Base-by-base conservation (phyloP, 1,140 invertebrate species). In the Atta cephalotes region DNA sequence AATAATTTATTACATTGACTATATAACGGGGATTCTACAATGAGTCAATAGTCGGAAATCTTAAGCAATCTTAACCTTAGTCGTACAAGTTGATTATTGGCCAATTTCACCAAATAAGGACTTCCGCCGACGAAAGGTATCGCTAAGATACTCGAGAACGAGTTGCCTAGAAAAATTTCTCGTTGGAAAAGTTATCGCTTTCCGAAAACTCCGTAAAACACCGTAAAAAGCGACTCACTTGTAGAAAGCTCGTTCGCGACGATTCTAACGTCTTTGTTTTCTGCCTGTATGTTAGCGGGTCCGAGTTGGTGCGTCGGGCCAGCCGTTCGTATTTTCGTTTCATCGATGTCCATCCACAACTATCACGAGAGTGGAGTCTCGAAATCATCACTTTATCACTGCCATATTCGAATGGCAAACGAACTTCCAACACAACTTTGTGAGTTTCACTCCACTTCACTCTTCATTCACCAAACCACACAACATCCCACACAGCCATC, bases 291-390 rank as follows among this genome's bases (percentile, higher is more conserved):
- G n/a, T 49, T 28, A 74, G 45, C 80, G 35, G 39, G 63, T 62
- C 31, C 65, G 51, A 21, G n/a, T 56, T 31, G n/a, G 39, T 76
- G 4, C 49, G 25, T 25, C 56, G 18, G 56, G 39, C n/a, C 28
- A 76, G 51, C n/a, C 80, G 18, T 49, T 84, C 80, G 74, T 84
- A 84, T 76, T 84, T 70, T 63, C 80, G 18, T 62, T 62, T 76
- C 56, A 76, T 84, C 56, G 39, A n/a, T 53, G 71, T 14, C 18
- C 18, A 68, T 14, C 18, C 18, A 68, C 68, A 2, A 84, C 16
- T 35, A 51, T 18, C 70, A 53, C 70, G 3, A 51, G 49, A 45
- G 39, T 45, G 39, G 9, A 45, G 39, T 45, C 10, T 10, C 39
- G 39, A 45, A 45, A 45, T 45, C 39, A 45, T 45, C 39, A 45